These are phyloP conservation scores for Sylvia borin DNA, from an alignment of 2,797 vertebrate genomes.

Conservation along the genomic window DNA sequence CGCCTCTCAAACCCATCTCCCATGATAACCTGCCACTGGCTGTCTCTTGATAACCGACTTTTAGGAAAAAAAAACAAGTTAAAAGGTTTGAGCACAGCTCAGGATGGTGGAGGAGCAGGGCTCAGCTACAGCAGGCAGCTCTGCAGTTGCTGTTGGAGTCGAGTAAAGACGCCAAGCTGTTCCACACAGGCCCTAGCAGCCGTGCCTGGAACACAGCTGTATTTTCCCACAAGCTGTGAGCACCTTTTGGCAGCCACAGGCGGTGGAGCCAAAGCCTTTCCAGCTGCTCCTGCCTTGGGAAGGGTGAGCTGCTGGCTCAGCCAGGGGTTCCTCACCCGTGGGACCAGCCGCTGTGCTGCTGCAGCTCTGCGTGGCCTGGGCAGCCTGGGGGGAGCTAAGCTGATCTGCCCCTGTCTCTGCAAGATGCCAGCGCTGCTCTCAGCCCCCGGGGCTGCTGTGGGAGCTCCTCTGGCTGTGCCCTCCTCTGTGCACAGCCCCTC, in stretches of 20 bases:
- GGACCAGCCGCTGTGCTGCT: background rate
- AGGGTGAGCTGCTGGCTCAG: background rate
- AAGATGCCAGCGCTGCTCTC: background rate
- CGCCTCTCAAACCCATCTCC: conserved; percentile 1
- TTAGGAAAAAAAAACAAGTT: background rate
- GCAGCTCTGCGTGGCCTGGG: fast-evolving
- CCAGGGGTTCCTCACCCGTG: fast-evolving
- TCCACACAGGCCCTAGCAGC: background rate
- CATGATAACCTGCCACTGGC: conserved; percentile 2
- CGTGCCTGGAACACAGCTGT: background rate
- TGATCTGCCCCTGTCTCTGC: background rate
- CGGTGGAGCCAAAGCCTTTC: background rate
- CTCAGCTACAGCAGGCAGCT: background rate
- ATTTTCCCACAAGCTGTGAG: background rate
- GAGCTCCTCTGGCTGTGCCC: fast-evolving
- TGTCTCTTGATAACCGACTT: background rate
- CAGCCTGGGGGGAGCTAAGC: background rate
- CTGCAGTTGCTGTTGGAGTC: background rate
- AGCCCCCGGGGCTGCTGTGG: background rate
- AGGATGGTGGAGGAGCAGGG: background rate
- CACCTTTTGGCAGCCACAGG: background rate
- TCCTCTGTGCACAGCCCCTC: background rate
- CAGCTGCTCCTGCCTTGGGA: background rate
- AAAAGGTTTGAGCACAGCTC: background rate
- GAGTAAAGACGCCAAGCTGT: background rate